Evolutionary conservation across 2,797 vertebrate genomes (phyloP).

Genomic region (Cyclopterus lumpus): DNA sequence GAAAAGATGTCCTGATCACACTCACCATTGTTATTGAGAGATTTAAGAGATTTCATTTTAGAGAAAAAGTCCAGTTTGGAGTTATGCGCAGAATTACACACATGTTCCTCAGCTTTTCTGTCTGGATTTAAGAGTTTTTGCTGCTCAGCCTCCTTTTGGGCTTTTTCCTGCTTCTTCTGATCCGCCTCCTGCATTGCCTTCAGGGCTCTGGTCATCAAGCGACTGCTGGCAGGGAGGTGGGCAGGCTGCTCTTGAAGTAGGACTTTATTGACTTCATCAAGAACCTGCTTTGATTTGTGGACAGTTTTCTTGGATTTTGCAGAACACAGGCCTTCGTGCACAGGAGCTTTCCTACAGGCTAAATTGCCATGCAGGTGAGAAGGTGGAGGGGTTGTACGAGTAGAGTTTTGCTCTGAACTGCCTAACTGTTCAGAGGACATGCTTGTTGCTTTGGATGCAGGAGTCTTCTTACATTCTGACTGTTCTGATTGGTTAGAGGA

Average conservation of each 20-base stretch:
- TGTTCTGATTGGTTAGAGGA: slow-evolving; percentile 31
- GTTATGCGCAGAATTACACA: neutral
- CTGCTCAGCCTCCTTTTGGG: slow-evolving; percentile 57
- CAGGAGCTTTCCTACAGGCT: neutral
- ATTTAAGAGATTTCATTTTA: slow-evolving; percentile 52
- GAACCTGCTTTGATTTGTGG: slow-evolving; percentile 43
- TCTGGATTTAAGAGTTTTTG: slow-evolving; percentile 43
- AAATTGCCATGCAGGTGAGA: neutral
- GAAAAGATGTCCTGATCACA: slow-evolving; percentile 43
- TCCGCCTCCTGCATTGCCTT: slow-evolving; percentile 78
- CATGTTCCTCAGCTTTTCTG: slow-evolving; percentile 33
- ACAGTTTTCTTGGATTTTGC: slow-evolving; percentile 43
- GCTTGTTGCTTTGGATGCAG: slow-evolving; percentile 1
- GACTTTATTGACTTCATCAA: slow-evolving; percentile 29
- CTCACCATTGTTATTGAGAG: slow-evolving; percentile 22
- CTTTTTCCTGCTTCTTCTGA: slow-evolving; percentile 62
- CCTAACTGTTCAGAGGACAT: slow-evolving; percentile 24
- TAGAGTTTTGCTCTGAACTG: slow-evolving; percentile 23
- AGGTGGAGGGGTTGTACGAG: neutral
- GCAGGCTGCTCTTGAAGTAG: slow-evolving; percentile 63
- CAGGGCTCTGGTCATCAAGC: slow-evolving; percentile 85
- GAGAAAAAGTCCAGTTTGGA: slow-evolving; percentile 50
- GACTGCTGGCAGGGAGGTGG: slow-evolving; percentile 84
- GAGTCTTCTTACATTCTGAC: slow-evolving; percentile 37
- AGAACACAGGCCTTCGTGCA: neutral